These are phyloP conservation scores for Medauroidea extradentata DNA, from an alignment of 1,140 invertebrate species.

Conservation along the genomic window DNA sequence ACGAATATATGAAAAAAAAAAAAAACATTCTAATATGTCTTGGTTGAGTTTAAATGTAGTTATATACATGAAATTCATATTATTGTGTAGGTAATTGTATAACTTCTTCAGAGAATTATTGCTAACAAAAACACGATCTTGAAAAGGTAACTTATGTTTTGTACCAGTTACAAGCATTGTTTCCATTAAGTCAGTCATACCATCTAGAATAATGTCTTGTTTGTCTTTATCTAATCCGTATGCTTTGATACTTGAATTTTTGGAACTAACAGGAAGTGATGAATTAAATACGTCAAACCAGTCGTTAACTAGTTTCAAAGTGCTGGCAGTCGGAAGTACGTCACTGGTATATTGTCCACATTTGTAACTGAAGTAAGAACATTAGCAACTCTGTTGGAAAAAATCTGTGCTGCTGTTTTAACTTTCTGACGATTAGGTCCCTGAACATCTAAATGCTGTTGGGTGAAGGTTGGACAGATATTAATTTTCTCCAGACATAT, in stretches of 20 bases:
- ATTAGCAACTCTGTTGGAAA: slow-evolving; percentile 14
- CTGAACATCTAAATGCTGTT: slow-evolving; percentile 9
- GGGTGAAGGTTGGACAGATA: slow-evolving; percentile 4
- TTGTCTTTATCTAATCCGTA: neutral
- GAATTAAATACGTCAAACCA: slow-evolving; percentile 19
- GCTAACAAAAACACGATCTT: slow-evolving; percentile 15
- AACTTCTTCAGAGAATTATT: slow-evolving; percentile 28
- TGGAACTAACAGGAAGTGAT: neutral
- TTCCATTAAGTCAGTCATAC: neutral
- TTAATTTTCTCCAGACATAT: slow-evolving; percentile 7
- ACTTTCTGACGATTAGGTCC: slow-evolving; percentile 13
- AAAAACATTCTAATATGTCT: slow-evolving; percentile 11
- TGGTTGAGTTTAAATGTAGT: slow-evolving; percentile 10
- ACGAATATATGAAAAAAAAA: slow-evolving; percentile 11
- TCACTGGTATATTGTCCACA: neutral
- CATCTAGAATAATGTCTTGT: slow-evolving; percentile 12
- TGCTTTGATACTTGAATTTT: too few species aligned
- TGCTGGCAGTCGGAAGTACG: neutral
- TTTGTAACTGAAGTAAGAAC: slow-evolving; percentile 7
- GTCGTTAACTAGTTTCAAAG: slow-evolving; percentile 15
- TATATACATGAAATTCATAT: slow-evolving; percentile 6
- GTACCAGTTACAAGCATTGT: neutral
- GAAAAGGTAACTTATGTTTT: slow-evolving; percentile 6
- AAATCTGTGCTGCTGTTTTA: slow-evolving; percentile 10
- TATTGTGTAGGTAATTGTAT: neutral